Conservation (phyloP, 2,888 invertebrate species). For the Helleia helle region DNA sequence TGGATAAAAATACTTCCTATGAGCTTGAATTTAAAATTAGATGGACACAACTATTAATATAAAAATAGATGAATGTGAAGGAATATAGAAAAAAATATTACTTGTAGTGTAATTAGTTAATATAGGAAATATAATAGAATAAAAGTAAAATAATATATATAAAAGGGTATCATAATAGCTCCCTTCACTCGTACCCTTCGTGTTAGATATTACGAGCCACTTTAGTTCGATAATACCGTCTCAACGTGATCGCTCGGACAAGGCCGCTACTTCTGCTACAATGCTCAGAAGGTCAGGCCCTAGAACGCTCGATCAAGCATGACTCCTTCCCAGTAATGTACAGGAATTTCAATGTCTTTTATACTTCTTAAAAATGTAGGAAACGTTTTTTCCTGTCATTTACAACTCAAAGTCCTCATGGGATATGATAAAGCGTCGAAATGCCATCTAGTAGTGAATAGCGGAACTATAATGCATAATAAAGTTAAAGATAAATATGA, state of each 20-base stretch:
- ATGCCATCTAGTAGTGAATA: constrained; percentile 41
- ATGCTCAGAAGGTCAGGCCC: constrained; percentile 12
- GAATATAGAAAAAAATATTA: no score
- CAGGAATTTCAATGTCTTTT: constrained; percentile 1
- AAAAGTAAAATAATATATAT: no score
- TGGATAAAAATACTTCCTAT: no score
- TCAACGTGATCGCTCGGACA: background rate
- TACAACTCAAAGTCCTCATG: no score
- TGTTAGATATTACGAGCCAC: background rate
- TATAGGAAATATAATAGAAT: no score
- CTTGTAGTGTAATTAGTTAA: no score
- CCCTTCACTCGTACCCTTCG: background rate
- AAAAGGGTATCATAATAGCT: background rate
- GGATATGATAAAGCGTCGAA: no score
- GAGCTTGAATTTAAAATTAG: no score
- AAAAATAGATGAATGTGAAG: no score
- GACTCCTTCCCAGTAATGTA: constrained; percentile 15
- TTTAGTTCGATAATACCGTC: background rate
- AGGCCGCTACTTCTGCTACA: background rate
- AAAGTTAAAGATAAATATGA: background rate
- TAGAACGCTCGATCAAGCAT: constrained; percentile 16
- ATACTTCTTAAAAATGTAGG: background rate
- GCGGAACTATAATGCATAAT: constrained; percentile 26
- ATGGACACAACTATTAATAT: no score
- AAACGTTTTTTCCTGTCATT: constrained; percentile 1